These are phyloP conservation scores for Eupithecia inturbata DNA, from an alignment of 2,888 invertebrate species.

Conservation along the genomic window DNA sequence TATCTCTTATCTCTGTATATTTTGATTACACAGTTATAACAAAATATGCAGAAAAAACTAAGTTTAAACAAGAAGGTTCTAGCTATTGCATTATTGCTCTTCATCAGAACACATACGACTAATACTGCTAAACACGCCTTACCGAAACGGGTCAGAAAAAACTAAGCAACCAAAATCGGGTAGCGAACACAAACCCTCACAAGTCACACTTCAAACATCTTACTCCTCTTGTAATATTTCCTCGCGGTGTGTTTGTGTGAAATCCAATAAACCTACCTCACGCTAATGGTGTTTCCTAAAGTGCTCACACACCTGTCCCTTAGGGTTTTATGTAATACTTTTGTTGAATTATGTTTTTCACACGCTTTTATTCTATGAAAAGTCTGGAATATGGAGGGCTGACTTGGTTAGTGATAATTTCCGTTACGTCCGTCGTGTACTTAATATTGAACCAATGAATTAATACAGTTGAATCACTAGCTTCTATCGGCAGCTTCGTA, in stretches of 20 bases:
- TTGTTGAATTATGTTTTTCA: neutral
- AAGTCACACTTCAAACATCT: neutral
- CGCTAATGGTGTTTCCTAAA: slow-evolving; percentile 38
- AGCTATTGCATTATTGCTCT: neutral
- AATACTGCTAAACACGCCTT: neutral
- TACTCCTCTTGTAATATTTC: neutral
- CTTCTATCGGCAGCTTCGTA: neutral
- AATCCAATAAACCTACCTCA: slow-evolving; percentile 39
- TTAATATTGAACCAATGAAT: neutral
- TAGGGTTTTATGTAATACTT: neutral
- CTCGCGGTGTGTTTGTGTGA: slow-evolving; percentile 15
- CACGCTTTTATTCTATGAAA: slow-evolving; percentile 5
- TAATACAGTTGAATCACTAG: too few species aligned
- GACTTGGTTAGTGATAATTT: neutral
- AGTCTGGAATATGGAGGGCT: neutral
- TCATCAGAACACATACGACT: neutral
- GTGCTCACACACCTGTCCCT: slow-evolving; percentile 36
- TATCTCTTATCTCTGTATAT: too few species aligned
- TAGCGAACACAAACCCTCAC: neutral
- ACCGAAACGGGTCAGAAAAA: neutral
- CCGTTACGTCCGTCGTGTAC: neutral
- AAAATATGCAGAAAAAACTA: too few species aligned
- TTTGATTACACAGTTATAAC: too few species aligned
- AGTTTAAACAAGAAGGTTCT: neutral
- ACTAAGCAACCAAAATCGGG: neutral